A percentile compares a stretch with the other conserved stretches of the same genome.
phyloP scores from a whole-genome alignment of 2,888 invertebrate species.

The Drosophila conformis region DNA sequence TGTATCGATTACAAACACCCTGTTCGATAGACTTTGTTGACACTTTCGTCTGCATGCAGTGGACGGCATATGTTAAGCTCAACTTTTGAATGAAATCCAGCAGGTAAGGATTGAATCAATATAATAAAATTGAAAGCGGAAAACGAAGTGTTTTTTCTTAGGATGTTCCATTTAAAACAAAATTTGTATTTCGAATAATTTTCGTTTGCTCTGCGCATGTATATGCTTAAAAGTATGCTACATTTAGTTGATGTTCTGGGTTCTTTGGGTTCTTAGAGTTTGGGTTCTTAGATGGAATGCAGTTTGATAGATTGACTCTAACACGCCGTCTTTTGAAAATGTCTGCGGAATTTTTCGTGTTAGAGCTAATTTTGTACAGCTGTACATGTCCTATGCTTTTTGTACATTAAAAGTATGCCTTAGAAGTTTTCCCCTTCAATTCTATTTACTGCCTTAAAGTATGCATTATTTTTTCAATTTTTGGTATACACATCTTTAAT shows the following conservation, averaged over 20 bases:
- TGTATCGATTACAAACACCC: constrained; percentile 1
- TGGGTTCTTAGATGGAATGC: neutral
- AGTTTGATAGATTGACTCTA: neutral
- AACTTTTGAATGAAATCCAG: neutral
- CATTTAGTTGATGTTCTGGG: too few species aligned
- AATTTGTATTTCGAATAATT: neutral
- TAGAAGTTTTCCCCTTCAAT: neutral
- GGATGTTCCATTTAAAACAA: neutral
- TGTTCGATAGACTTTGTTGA: neutral
- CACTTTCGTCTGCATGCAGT: neutral
- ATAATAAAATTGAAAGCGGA: neutral
- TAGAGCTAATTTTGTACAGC: too few species aligned
- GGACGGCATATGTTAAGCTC: too few species aligned
- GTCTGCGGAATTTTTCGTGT: neutral
- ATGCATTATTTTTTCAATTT: neutral
- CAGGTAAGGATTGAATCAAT: fast-evolving
- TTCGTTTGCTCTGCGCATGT: neutral
- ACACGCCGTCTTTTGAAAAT: neutral
- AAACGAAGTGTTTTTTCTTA: neutral
- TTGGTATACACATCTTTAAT: neutral
- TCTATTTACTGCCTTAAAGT: neutral
- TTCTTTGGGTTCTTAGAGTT: neutral
- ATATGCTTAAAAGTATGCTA: neutral
- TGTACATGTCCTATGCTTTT: neutral
- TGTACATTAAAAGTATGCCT: neutral